These are phyloP conservation scores for Tiphia femorata DNA, from an alignment of 2,888 invertebrate species.

Conservation along the genomic window DNA sequence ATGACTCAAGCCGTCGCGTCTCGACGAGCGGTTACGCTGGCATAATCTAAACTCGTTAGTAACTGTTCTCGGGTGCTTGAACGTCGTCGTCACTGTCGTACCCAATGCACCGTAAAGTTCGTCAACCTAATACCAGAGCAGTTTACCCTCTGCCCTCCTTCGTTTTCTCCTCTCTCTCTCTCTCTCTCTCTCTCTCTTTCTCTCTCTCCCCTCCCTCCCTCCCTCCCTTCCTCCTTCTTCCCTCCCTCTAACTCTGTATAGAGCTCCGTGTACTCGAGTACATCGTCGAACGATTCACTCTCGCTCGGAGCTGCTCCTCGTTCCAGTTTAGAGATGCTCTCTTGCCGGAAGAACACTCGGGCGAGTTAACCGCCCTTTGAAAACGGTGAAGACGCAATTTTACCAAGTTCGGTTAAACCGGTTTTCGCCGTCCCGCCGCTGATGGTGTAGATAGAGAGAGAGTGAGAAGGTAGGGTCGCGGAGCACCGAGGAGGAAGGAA, in stretches of 20 bases:
- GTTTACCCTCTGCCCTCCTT: conserved; percentile 26
- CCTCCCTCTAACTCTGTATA: too few species aligned
- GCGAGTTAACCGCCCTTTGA: background rate
- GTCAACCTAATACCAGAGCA: conserved; percentile 41
- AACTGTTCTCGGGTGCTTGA: conserved; percentile 26
- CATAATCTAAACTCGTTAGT: conserved; percentile 45
- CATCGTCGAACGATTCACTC: too few species aligned
- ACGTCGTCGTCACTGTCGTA: conserved; percentile 34
- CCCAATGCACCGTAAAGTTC: conserved; percentile 39
- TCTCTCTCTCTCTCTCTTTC: background rate
- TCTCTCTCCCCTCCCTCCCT: too few species aligned
- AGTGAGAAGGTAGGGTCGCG: too few species aligned
- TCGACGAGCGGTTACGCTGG: conserved; percentile 16
- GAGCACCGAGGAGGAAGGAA: too few species aligned
- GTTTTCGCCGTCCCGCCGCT: too few species aligned
- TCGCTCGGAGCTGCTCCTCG: too few species aligned
- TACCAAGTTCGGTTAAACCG: conserved; percentile 8
- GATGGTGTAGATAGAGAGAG: too few species aligned
- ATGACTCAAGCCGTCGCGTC: conserved; percentile 3
- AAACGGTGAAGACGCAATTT: conserved; percentile 6
- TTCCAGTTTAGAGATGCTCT: too few species aligned
- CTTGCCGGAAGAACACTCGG: background rate
- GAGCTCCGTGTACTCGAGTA: too few species aligned
- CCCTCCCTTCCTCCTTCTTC: too few species aligned
- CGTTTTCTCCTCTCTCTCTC: background rate